These are phyloP conservation scores for Zaprionus obscuricornis DNA, from an alignment of 2,888 invertebrate genomes.

Conservation along the genomic window DNA sequence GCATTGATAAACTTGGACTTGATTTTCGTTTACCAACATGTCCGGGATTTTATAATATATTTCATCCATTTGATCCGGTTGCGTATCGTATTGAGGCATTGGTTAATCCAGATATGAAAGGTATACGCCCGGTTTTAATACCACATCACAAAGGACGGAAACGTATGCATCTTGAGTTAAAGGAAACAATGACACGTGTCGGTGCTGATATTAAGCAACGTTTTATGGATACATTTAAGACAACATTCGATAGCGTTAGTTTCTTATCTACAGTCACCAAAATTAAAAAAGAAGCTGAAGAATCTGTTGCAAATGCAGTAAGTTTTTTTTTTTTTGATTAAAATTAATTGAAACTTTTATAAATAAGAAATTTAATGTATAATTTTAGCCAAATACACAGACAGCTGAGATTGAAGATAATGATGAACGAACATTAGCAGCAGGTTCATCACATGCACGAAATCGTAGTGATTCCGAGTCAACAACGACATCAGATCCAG, in stretches of 20 bases:
- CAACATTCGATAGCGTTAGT: constrained; percentile 84
- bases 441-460: constrained; percentile 49
- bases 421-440: constrained; percentile 58
- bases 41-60: constrained; percentile 96
- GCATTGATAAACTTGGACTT: constrained; percentile 92
- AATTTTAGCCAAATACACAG: constrained; percentile 34
- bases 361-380: constrained; percentile 5
- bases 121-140: constrained; percentile 93
- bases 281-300: constrained; percentile 83
- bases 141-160: constrained; percentile 99
- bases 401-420: constrained; percentile 47
- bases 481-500: constrained; percentile 79
- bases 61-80: constrained; percentile 97
- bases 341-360: constrained; percentile 36
- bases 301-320: constrained; percentile 87
- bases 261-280: constrained; percentile 88
- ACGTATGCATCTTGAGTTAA: constrained; percentile 95
- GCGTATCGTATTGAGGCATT: constrained; percentile 97
- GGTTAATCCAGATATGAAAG: constrained; percentile 89
- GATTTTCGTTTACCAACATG: constrained; percentile 95
- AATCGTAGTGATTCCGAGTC: constrained; percentile 79
- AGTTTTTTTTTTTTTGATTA: constrained; percentile 82
- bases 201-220: constrained; percentile 96
- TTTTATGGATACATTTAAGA: constrained; percentile 83
- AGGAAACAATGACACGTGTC: constrained; percentile 96